phyloP scores from a whole-genome alignment of 2,113 vertebrate genomes.

The Microcebus murinus region DNA sequence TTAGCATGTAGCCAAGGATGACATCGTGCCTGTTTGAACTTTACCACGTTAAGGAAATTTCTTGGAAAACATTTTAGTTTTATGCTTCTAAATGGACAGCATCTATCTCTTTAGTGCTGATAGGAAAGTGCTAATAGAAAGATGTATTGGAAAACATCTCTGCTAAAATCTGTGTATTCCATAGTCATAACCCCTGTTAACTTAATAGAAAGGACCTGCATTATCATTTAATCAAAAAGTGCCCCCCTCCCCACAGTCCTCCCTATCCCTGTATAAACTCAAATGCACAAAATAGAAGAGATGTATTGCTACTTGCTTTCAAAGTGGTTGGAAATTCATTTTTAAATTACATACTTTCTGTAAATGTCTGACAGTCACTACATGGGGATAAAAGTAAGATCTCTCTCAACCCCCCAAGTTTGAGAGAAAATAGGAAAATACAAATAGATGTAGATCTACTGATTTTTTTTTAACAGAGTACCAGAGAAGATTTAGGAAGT shows the following conservation, averaged over 20 bases:
- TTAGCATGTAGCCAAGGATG: conserved; percentile 63
- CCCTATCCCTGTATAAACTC: not conserved
- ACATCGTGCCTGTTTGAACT: conserved; percentile 16
- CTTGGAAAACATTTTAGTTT: conserved; percentile 68
- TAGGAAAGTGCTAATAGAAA: conserved; percentile 5
- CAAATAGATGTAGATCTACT: not conserved
- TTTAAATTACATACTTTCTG: conserved; percentile 9
- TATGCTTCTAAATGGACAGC: conserved; percentile 57
- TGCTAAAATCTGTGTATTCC: conserved; percentile 18
- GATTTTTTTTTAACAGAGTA: conserved; percentile 17
- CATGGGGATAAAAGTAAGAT: not conserved
- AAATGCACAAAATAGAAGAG: not conserved
- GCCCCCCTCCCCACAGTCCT: too few relatives aligned
- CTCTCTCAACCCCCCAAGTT: not conserved
- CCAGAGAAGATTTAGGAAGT: not conserved
- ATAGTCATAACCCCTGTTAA: not conserved
- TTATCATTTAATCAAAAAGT: conserved; percentile 13
- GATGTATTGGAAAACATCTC: not conserved
- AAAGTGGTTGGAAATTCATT: conserved; percentile 17
- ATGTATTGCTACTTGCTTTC: not conserved
- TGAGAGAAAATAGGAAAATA: not conserved
- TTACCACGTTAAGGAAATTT: conserved; percentile 53
- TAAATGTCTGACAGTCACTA: not conserved
- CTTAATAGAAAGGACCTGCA: not conserved
- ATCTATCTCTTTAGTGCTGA: not conserved